A percentile compares a stretch with the other conserved stretches of the same genome.
These are phyloP conservation scores for Enteromius radiatus DNA, from an alignment of 2,797 vertebrate species.

Conservation along the genomic window DNA sequence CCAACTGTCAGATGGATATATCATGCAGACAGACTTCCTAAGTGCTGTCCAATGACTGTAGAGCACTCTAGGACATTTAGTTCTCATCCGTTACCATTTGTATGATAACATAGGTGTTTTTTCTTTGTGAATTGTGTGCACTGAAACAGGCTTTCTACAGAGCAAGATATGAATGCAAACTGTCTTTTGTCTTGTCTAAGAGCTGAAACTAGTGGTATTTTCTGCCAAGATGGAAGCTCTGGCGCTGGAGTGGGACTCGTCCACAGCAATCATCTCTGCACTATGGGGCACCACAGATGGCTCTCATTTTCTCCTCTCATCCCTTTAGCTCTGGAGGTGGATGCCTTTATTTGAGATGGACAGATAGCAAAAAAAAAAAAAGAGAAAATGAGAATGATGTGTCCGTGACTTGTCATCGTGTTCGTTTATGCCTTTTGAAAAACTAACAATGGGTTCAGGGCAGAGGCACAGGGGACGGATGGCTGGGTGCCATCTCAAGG, in stretches of 20 bases:
- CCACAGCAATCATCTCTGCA: slow-evolving; percentile 39
- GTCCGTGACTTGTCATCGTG: slow-evolving; percentile 13
- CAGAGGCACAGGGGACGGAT: neutral
- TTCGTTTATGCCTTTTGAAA: slow-evolving; percentile 25
- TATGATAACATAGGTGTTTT: slow-evolving; percentile 10
- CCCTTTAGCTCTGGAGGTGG: slow-evolving; percentile 13
- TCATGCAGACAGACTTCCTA: slow-evolving; percentile 11
- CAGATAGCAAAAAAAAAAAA: slow-evolving; percentile 10
- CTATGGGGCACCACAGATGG: slow-evolving; percentile 47
- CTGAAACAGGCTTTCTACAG: neutral
- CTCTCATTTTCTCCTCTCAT: slow-evolving; percentile 38
- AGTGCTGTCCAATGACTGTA: neutral
- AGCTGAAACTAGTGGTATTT: slow-evolving; percentile 24
- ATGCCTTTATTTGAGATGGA: slow-evolving; percentile 21
- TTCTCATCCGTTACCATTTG: neutral
- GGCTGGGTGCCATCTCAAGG: slow-evolving; percentile 22
- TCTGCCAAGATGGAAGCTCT: slow-evolving; percentile 25
- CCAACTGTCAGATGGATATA: neutral
- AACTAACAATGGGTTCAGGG: slow-evolving; percentile 11
- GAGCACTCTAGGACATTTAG: slow-evolving; percentile 1
- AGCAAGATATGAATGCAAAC: neutral
- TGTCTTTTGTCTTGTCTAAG: slow-evolving; percentile 12
- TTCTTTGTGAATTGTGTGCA: neutral
- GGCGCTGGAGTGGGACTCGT: neutral
- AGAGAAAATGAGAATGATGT: slow-evolving; percentile 14